These are phyloP conservation scores for Tetranychus urticae DNA, from an alignment of 1,140 invertebrate species.

Conservation along the genomic window DNA sequence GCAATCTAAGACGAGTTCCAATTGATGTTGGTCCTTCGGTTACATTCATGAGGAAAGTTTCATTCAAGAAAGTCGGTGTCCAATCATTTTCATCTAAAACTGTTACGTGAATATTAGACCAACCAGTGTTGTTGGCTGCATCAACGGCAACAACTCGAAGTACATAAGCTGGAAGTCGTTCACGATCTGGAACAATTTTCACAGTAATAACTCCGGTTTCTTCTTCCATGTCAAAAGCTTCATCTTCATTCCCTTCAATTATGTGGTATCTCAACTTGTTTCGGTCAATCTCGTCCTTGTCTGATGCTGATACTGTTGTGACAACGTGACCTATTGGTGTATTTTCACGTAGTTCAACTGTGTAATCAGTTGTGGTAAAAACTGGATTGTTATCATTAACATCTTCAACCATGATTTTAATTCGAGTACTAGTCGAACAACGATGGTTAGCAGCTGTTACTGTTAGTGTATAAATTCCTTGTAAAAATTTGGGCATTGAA, in stretches of 20 bases:
- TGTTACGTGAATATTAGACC: slow-evolving; percentile 20
- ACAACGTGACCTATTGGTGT: slow-evolving; percentile 15
- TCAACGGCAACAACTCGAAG: slow-evolving; percentile 14
- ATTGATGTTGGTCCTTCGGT: slow-evolving; percentile 21
- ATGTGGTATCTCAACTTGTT: slow-evolving; percentile 15
- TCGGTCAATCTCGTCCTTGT: slow-evolving; percentile 15
- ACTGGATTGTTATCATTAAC: slow-evolving; percentile 70
- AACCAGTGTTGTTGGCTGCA: slow-evolving; percentile 16
- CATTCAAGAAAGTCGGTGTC: slow-evolving; percentile 20
- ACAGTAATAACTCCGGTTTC: slow-evolving; percentile 15
- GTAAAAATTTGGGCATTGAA: slow-evolving; percentile 14
- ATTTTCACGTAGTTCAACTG: slow-evolving; percentile 16
- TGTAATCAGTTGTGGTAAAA: slow-evolving; percentile 30
- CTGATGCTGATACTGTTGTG: slow-evolving; percentile 12
- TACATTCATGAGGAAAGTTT: slow-evolving; percentile 20
- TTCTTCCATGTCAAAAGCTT: slow-evolving; percentile 14
- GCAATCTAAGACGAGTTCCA: slow-evolving; percentile 12
- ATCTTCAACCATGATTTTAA: slow-evolving; percentile 15
- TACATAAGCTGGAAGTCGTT: slow-evolving; percentile 13
- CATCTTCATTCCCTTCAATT: slow-evolving; percentile 13
- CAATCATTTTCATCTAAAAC: slow-evolving; percentile 20
- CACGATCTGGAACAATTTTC: slow-evolving; percentile 13
- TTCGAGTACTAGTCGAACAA: slow-evolving; percentile 13
- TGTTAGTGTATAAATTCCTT: slow-evolving; percentile 16
- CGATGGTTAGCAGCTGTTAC: slow-evolving; percentile 14